These are phyloP conservation scores for Limnephilus rhombicus DNA, from an alignment of 2,888 invertebrate genomes.

Conservation along the genomic window DNA sequence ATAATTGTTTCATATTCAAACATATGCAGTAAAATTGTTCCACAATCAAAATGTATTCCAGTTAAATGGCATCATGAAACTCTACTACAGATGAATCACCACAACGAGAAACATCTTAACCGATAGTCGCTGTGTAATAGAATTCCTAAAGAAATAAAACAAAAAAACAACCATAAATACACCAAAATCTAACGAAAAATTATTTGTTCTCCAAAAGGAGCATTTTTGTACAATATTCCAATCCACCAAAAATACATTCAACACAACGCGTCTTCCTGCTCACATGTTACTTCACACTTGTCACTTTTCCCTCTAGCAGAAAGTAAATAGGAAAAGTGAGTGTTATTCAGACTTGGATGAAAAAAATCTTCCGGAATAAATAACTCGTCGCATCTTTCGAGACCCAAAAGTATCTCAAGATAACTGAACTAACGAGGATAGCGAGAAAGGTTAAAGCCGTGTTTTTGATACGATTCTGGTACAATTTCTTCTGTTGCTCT, in stretches of 20 bases:
- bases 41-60: no score
- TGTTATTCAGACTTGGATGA: neutral
- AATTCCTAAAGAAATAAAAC: neutral
- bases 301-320: neutral
- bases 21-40: no score
- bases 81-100: no score
- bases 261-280: neutral
- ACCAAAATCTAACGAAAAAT: neutral
- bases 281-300: conserved; percentile 2
- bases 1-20: no score
- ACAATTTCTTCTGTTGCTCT: no score
- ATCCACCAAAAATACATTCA: neutral
- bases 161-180: no score
- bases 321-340: neutral
- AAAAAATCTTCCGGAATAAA: conserved; percentile 36
- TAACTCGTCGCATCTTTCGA: conserved; percentile 28
- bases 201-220: neutral
- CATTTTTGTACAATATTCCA: neutral
- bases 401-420: neutral
- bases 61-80: no score
- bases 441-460: neutral
- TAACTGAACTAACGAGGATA: neutral
- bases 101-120: neutral
- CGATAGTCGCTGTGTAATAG: neutral
- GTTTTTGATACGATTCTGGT: neutral